A percentile compares a stretch with the other conserved stretches of the same genome.
phyloP scores from a whole-genome alignment of 2,888 invertebrate species.

The Hypomecis punctinalis region DNA sequence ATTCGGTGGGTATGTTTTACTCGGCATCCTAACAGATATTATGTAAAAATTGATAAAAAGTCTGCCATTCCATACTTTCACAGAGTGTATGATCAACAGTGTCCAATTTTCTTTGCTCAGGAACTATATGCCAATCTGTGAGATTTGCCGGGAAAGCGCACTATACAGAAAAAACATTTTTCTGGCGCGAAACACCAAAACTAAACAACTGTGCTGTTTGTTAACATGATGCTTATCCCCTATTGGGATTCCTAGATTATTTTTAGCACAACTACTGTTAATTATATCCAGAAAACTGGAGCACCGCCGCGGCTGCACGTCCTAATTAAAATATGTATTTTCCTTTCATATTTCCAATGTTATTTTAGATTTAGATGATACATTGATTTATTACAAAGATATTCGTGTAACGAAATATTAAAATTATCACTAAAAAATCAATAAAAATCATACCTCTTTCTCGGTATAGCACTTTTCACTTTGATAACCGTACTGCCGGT shows the following conservation, averaged over 20 bases:
- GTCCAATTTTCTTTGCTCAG: not conserved
- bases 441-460: conserved; percentile 69
- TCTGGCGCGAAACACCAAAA: conserved; percentile 8
- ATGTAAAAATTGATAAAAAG: conserved; percentile 1
- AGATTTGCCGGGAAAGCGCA: not conserved
- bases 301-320: conserved; percentile 48
- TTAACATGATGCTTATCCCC: conserved; percentile 15
- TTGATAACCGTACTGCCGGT: conserved; percentile 67
- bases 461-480: conserved; percentile 81
- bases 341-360: not conserved
- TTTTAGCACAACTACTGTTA: conserved; percentile 62
- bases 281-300: conserved; percentile 69
- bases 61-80: not conserved
- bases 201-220: conserved; percentile 3
- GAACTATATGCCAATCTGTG: not conserved
- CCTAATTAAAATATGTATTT: conserved; percentile 33
- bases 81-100: not conserved
- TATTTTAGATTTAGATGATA: not conserved
- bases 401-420: not conserved
- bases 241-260: conserved; percentile 48
- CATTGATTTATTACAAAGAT: not conserved
- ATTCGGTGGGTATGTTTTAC: not conserved
- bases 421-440: conserved; percentile 36
- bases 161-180: not conserved
- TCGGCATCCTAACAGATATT: too few relatives aligned